phyloP scores from a whole-genome alignment of 2,888 invertebrate genomes.

The Hirtodrosophila confusa region DNA sequence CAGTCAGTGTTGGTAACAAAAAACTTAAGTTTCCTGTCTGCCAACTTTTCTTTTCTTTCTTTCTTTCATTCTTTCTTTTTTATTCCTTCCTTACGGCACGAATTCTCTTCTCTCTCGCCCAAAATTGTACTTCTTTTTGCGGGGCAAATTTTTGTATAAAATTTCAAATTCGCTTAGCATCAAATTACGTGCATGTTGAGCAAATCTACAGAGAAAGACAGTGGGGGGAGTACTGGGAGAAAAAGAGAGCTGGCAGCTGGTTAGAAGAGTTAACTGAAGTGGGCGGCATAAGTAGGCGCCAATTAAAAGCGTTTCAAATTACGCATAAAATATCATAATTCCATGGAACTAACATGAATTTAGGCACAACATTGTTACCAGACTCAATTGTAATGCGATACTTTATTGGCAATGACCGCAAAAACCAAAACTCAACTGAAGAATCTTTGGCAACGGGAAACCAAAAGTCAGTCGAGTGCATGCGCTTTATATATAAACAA shows the following conservation, averaged over 20 bases:
- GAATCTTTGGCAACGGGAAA: constrained; percentile 23
- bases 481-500: constrained; percentile 75
- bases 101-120: constrained; percentile 28
- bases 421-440: constrained; percentile 11
- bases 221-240: not conserved
- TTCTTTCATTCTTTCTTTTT: not conserved
- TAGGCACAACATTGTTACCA: constrained; percentile 55
- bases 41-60: constrained; percentile 57
- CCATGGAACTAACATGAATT: constrained; percentile 74
- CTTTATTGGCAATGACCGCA: constrained; percentile 54
- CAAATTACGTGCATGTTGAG: constrained; percentile 73
- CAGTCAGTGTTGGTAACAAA: constrained; percentile 72
- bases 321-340: constrained; percentile 78
- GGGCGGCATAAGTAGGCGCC: constrained; percentile 66
- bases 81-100: constrained; percentile 29
- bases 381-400: constrained; percentile 67
- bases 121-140: constrained; percentile 55
- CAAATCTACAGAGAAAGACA: constrained; percentile 22
- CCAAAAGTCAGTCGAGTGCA: constrained; percentile 68
- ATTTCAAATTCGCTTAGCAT: constrained; percentile 76
- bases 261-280: constrained; percentile 20
- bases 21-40: constrained; percentile 78
- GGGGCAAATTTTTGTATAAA: constrained; percentile 71
- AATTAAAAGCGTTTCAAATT: constrained; percentile 77
- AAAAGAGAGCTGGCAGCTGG: constrained; percentile 30